phyloP scores from a whole-genome alignment of 2,888 invertebrate genomes.

The Petrophora chlorosata region DNA sequence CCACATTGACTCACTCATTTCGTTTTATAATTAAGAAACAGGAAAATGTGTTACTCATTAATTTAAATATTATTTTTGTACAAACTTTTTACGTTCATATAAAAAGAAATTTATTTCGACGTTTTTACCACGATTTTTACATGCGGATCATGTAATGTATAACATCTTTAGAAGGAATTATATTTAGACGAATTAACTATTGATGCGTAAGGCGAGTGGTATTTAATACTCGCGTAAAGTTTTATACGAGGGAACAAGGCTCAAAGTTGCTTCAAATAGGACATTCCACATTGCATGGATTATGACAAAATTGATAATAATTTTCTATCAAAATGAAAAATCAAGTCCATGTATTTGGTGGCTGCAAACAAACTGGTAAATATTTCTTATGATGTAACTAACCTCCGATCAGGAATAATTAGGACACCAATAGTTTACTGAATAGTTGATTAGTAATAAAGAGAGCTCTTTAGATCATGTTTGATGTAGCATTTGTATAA shows the following conservation, averaged over 20 bases:
- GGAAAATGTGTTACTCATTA: conserved; percentile 35
- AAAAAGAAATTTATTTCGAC: conserved; percentile 47
- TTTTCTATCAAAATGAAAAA: neutral
- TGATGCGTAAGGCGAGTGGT: conserved; percentile 39
- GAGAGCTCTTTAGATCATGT: conserved; percentile 68
- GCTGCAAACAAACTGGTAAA: conserved; percentile 33
- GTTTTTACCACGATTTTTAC: conserved; percentile 43
- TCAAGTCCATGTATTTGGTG: conserved; percentile 30
- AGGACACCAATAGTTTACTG: conserved; percentile 76
- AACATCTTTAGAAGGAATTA: conserved; percentile 56
- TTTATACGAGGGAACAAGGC: conserved; percentile 69
- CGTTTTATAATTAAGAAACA: conserved; percentile 30
- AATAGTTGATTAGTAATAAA: conserved; percentile 69
- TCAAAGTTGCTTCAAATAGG: conserved; percentile 46
- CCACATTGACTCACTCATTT: conserved; percentile 35
- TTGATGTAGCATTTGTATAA: conserved; percentile 77
- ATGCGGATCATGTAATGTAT: conserved; percentile 48
- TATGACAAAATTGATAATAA: conserved; percentile 32
- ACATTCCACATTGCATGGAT: conserved; percentile 37
- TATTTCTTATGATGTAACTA: conserved; percentile 58
- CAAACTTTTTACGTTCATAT: conserved; percentile 47
- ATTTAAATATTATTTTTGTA: conserved; percentile 39
- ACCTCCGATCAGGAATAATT: conserved; percentile 57
- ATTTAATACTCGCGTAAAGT: conserved; percentile 55
- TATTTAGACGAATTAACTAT: conserved; percentile 62